Conservation (phyloP, 2,888 invertebrate species). For the Pemphredon lugubris region DNA sequence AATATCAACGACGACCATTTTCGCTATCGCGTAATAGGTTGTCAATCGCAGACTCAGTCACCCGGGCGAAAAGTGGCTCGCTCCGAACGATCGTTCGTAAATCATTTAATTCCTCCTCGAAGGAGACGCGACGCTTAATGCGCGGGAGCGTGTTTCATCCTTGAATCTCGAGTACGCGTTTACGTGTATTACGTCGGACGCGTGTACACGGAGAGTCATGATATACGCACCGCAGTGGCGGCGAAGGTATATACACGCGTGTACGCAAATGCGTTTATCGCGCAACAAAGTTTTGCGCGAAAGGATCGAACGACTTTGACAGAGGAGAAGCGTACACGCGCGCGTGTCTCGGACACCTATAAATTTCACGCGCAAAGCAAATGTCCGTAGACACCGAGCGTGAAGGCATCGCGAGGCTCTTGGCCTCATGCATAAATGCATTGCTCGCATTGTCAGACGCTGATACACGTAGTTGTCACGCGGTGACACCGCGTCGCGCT, state of each 20-base stretch:
- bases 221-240: no score
- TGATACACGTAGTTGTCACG: slow-evolving; percentile 49
- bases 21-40: no score
- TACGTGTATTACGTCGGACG: no score
- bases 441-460: slow-evolving; percentile 63
- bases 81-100: no score
- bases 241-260: slow-evolving; percentile 1
- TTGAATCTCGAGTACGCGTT: no score
- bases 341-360: slow-evolving; percentile 3
- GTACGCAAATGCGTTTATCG: not conserved
- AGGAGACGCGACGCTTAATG: no score
- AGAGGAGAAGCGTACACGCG: not conserved
- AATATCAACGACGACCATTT: no score
- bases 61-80: no score
- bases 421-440: slow-evolving; percentile 64
- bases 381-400: slow-evolving; percentile 24
- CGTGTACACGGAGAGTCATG: no score
- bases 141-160: no score
- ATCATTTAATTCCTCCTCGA: no score
- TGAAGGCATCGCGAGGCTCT: slow-evolving; percentile 44
- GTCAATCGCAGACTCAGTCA: no score
- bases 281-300: not conserved
- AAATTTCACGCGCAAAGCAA: slow-evolving; percentile 39
- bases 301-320: slow-evolving; percentile 5
- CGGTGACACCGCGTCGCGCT: not conserved